Conservation (phyloP, 1,140 invertebrate genomes). For the Scaptomyza hsui region DNA sequence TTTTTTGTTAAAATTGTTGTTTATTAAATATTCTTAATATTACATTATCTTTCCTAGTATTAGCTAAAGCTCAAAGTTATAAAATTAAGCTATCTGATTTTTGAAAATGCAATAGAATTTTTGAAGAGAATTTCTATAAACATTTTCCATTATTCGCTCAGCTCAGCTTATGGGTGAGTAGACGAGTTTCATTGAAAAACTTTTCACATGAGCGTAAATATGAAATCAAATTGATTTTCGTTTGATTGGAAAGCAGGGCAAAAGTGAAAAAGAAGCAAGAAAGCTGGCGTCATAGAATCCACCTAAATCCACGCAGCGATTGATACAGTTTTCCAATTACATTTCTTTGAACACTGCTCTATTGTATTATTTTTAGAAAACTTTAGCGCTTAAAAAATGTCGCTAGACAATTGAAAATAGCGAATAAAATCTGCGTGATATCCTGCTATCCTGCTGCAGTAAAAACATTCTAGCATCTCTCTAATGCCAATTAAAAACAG, state of each 20-base stretch:
- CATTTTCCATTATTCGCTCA: conserved; percentile 8
- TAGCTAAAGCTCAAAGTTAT: too few species aligned
- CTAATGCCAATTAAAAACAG: conserved; percentile 48
- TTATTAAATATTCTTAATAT: too few species aligned
- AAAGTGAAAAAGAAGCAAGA: background rate
- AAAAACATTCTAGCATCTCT: conserved; percentile 9
- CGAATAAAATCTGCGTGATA: background rate
- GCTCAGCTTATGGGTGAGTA: conserved; percentile 16
- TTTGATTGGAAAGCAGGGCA: conserved; percentile 1
- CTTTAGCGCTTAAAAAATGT: background rate
- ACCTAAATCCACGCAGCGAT: conserved; percentile 22
- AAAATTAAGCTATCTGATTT: background rate
- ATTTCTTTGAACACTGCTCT: conserved; percentile 28
- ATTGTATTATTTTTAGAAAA: conserved; percentile 13
- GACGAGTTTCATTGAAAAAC: conserved; percentile 65
- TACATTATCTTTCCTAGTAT: too few species aligned
- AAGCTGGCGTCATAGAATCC: conserved; percentile 5
- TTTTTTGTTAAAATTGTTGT: too few species aligned
- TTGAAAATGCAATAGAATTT: background rate
- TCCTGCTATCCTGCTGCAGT: background rate
- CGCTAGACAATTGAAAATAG: conserved; percentile 1
- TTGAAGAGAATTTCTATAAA: conserved; percentile 18
- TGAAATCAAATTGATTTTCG: conserved; percentile 69
- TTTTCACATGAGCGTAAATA: conserved; percentile 70
- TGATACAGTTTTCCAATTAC: conserved; percentile 46